Percentiles rank a stretch among this genome's conserved stretches.
These are phyloP conservation scores for Siphamia tubifer DNA, from an alignment of 2,113 vertebrate species.

Conservation along the genomic window DNA sequence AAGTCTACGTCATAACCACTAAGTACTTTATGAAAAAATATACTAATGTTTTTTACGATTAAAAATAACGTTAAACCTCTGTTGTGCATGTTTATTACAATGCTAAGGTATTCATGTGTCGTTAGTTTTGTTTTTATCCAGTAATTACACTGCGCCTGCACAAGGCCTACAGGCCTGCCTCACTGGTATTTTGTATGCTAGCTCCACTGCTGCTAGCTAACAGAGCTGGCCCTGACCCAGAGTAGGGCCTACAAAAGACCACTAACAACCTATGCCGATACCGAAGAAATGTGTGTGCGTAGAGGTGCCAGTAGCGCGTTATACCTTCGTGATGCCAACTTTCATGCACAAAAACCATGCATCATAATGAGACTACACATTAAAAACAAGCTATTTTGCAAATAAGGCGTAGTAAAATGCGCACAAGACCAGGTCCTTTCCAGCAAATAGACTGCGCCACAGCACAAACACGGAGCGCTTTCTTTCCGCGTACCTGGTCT, in stretches of 20 bases:
- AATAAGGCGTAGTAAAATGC: conserved; percentile 34
- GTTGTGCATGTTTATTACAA: neutral
- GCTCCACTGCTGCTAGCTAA: conserved; percentile 2
- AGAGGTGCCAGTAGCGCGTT: neutral
- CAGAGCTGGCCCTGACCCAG: conserved; percentile 47
- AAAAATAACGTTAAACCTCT: neutral
- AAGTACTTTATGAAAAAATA: too few species aligned
- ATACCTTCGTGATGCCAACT: rapidly evolving
- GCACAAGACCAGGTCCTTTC: conserved; percentile 40
- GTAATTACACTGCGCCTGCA: conserved; percentile 36
- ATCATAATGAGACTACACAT: neutral
- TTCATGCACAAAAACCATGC: neutral
- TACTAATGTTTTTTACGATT: too few species aligned
- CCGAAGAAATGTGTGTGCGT: rapidly evolving
- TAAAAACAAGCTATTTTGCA: neutral
- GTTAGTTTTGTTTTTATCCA: conserved; percentile 6
- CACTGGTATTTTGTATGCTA: conserved; percentile 36
- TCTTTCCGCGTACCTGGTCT: conserved; percentile 85
- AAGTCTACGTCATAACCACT: too few species aligned
- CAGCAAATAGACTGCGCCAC: conserved; percentile 76
- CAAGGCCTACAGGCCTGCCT: conserved; percentile 57
- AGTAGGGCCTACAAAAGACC: conserved; percentile 25
- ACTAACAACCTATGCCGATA: neutral
- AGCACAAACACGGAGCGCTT: conserved; percentile 41
- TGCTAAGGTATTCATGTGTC: neutral